These are phyloP conservation scores for Pristionchus fissidentatus DNA, from an alignment of 2,888 invertebrate species.

Conservation along the genomic window DNA sequence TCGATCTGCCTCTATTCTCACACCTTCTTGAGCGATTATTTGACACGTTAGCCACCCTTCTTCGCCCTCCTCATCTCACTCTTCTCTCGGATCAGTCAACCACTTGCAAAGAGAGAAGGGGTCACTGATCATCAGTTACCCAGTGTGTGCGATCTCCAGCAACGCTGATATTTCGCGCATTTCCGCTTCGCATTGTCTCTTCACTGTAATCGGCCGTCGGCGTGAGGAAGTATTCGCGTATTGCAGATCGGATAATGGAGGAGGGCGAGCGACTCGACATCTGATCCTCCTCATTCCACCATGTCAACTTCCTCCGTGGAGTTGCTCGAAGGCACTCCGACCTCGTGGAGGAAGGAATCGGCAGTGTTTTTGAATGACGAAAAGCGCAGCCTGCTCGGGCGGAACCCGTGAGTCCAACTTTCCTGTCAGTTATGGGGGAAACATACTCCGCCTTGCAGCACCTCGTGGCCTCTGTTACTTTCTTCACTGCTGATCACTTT, in stretches of 20 bases:
- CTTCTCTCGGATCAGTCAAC: constrained; percentile 26
- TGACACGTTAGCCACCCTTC: constrained; percentile 26
- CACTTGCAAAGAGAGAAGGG: constrained; percentile 24
- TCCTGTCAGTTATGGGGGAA: background rate
- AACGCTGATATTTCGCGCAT: background rate
- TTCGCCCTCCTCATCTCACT: background rate
- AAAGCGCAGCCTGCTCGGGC: background rate
- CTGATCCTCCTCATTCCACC: constrained; percentile 5
- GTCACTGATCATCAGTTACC: too few species aligned
- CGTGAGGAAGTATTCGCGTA: background rate
- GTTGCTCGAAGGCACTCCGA: constrained; percentile 28
- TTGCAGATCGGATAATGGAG: constrained; percentile 39
- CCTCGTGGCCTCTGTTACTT: constrained; percentile 10
- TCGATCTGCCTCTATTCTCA: constrained; percentile 31
- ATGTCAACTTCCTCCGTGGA: constrained; percentile 48
- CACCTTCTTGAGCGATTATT: background rate
- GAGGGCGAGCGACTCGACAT: constrained; percentile 23
- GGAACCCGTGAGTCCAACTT: background rate
- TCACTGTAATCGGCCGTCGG: constrained; percentile 9
- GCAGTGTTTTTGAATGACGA: background rate
- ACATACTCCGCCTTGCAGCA: background rate
- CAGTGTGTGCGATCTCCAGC: background rate
- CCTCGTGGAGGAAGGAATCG: constrained; percentile 44
- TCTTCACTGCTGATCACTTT: constrained; percentile 24
- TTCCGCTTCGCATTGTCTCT: constrained; percentile 13